A percentile compares a stretch with the other conserved stretches of the same genome.
Conservation (phyloP, 2,888 invertebrate genomes). For the Odiellus spinosus region DNA sequence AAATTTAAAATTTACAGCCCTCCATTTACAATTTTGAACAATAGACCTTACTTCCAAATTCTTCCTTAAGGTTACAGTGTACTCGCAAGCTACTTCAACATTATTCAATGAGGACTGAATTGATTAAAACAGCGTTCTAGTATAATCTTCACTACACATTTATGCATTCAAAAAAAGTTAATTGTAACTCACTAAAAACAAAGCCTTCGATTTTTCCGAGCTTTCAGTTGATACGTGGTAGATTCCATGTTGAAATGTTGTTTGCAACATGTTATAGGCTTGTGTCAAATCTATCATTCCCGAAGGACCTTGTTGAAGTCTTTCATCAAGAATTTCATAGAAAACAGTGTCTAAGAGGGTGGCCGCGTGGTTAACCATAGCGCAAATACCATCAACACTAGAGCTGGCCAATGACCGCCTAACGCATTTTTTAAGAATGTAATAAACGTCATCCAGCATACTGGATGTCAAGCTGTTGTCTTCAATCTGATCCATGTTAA, state of each 20-base stretch:
- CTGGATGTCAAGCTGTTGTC: slow-evolving; percentile 50
- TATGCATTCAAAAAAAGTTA: too few relatives aligned
- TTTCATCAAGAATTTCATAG: slow-evolving; percentile 50
- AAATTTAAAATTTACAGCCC: neutral
- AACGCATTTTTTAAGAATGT: slow-evolving; percentile 87
- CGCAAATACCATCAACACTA: slow-evolving; percentile 89
- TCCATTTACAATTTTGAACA: too few relatives aligned
- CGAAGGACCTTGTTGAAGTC: slow-evolving; percentile 55
- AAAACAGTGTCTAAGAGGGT: slow-evolving; percentile 72
- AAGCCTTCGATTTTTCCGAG: slow-evolving; percentile 50
- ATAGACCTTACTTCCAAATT: slow-evolving; percentile 42
- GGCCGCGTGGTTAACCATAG: slow-evolving; percentile 83
- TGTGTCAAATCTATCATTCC: slow-evolving; percentile 35
- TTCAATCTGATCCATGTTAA: slow-evolving; percentile 30
- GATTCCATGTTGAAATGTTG: neutral
- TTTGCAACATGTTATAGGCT: slow-evolving; percentile 64
- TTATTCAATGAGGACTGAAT: slow-evolving; percentile 66
- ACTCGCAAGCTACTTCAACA: slow-evolving; percentile 77
- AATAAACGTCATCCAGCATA: slow-evolving; percentile 94
- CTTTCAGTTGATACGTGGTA: neutral
- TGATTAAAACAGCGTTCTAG: slow-evolving; percentile 1
- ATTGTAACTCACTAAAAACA: slow-evolving; percentile 55
- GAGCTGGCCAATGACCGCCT: slow-evolving; percentile 78
- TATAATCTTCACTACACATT: too few relatives aligned
- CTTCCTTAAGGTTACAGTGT: slow-evolving; percentile 65